A percentile compares a stretch with the other conserved stretches of the same genome.
These are phyloP conservation scores for Acanthacorydalis orientalis DNA, from an alignment of 2,888 invertebrate genomes.

Conservation along the genomic window DNA sequence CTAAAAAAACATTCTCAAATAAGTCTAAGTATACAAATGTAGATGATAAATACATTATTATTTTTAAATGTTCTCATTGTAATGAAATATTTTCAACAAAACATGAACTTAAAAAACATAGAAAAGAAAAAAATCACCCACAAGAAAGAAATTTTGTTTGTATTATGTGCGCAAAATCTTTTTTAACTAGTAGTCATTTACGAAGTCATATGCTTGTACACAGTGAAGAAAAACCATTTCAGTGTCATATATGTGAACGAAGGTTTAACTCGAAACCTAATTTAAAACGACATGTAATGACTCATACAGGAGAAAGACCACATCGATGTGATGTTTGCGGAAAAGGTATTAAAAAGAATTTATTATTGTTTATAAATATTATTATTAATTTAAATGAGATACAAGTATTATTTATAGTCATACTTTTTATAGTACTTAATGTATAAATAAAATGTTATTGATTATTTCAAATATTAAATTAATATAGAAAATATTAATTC, in stretches of 20 bases:
- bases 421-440: too few species aligned
- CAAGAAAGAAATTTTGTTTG: not conserved
- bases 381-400: too few species aligned
- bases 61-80: not conserved
- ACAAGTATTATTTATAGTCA: too few species aligned
- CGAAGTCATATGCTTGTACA: constrained; percentile 1
- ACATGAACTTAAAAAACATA: not conserved
- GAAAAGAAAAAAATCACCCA: not conserved
- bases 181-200: constrained; percentile 3
- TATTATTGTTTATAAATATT: not conserved
- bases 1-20: too few species aligned
- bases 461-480: too few species aligned
- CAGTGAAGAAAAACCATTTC: constrained; percentile 2
- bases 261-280: constrained; percentile 4
- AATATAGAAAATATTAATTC: too few species aligned
- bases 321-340: constrained; percentile 2
- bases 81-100: not conserved
- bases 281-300: constrained; percentile 4
- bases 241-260: constrained; percentile 1
- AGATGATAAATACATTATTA: not conserved
- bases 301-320: constrained; percentile 4
- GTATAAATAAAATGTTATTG: too few species aligned
- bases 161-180: constrained; percentile 2
- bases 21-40: not conserved
- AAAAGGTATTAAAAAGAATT: not conserved